Evolutionary conservation across 1,140 invertebrate species (phyloP).

Genomic region (Danaus plexippus): DNA sequence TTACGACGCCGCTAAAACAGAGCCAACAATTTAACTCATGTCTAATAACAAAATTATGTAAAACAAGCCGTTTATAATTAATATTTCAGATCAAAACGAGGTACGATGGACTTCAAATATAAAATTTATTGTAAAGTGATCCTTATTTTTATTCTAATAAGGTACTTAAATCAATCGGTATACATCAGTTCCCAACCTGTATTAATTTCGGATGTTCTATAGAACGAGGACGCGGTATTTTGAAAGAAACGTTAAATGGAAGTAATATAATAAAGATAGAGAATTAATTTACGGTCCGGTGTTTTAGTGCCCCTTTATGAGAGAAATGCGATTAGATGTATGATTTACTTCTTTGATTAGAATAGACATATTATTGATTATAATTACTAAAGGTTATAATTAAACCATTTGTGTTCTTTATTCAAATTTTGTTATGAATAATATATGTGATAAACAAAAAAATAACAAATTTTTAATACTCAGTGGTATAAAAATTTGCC

Average conservation of each 20-base stretch:
- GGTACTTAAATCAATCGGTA: no score
- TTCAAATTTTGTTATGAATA: not conserved
- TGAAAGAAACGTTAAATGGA: conserved; percentile 25
- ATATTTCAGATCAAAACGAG: conserved; percentile 54
- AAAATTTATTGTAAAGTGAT: no score
- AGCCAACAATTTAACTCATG: conserved; percentile 58
- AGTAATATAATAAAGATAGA: conserved; percentile 24
- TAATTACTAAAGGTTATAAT: no score
- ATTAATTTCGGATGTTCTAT: conserved; percentile 19
- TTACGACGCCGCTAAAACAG: conserved; percentile 66
- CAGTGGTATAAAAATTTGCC: not conserved
- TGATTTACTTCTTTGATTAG: no score
- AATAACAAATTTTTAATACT: not conserved
- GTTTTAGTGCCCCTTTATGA: conserved; percentile 16
- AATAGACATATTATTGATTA: no score
- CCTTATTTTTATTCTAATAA: no score
- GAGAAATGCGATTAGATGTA: no score
- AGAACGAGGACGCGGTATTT: conserved; percentile 19
- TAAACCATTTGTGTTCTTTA: not conserved
- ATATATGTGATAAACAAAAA: conserved; percentile 3
- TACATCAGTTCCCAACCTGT: conserved; percentile 2
- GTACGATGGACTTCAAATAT: conserved; percentile 10
- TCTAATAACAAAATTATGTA: conserved; percentile 69
- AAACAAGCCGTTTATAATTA: conserved; percentile 61
- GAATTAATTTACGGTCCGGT: conserved; percentile 24